Evolutionary conservation across 2,797 vertebrate genomes (phyloP).

Genomic region (Pogonophryne albipinna): DNA sequence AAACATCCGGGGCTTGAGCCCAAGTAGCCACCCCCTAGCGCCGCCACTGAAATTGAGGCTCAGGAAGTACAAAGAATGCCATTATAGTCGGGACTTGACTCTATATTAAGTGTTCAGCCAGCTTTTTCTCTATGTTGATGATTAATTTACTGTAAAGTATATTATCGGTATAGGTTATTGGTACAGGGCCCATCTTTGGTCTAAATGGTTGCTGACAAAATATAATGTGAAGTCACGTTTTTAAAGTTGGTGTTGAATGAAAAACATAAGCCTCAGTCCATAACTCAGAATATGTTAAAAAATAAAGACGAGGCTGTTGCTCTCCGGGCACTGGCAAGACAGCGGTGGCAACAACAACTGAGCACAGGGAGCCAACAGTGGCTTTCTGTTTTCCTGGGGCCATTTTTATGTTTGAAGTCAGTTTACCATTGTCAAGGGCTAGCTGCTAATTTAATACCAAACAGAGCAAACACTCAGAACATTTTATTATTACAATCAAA

Average conservation of each 20-base stretch:
- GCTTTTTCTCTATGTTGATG: not conserved
- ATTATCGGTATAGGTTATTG: not conserved
- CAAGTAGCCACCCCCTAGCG: too few relatives aligned
- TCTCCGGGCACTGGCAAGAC: conserved; percentile 9
- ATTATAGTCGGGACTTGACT: not conserved
- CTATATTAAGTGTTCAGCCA: not conserved
- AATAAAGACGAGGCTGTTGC: conserved; percentile 1
- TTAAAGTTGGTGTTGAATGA: not conserved
- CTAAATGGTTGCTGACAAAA: not conserved
- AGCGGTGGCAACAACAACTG: conserved; percentile 12
- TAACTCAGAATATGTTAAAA: not conserved
- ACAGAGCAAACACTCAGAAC: not conserved
- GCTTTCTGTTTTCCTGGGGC: conserved; percentile 18
- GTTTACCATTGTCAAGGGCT: not conserved
- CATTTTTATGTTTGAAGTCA: conserved; percentile 8
- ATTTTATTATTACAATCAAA: not conserved
- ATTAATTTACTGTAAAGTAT: too few relatives aligned
- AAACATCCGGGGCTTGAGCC: too few relatives aligned
- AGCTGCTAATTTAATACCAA: not conserved
- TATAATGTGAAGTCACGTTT: not conserved
- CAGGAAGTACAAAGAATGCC: not conserved
- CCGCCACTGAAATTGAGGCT: not conserved
- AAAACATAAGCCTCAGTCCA: not conserved
- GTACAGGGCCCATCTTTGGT: not conserved
- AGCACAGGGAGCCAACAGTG: conserved; percentile 24